A percentile compares a stretch with the other conserved stretches of the same genome.
Evolutionary conservation across 1,140 invertebrate genomes (phyloP).

Genomic region (Drosophila insularis): DNA sequence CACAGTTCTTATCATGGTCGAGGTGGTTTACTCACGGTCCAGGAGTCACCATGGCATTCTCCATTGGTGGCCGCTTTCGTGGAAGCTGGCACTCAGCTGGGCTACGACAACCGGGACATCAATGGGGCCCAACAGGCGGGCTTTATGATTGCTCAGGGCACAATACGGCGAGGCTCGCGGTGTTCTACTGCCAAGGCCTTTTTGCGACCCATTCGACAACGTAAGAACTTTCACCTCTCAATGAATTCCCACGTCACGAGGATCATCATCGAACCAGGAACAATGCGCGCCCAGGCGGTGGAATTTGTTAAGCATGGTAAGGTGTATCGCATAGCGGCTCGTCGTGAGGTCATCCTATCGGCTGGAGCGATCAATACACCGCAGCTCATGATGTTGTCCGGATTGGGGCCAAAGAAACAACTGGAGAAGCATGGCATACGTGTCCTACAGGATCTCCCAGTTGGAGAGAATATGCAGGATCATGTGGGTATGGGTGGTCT

Average conservation of each 20-base stretch:
- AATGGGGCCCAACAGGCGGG: constrained; percentile 92
- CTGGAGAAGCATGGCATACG: constrained; percentile 88
- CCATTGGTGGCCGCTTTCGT: constrained; percentile 92
- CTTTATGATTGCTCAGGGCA: constrained; percentile 95
- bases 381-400: constrained; percentile 93
- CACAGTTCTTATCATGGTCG: constrained; percentile 88
- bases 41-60: constrained; percentile 92
- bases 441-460: constrained; percentile 88
- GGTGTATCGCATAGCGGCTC: constrained; percentile 86
- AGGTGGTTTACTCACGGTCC: constrained; percentile 91
- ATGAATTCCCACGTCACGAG: constrained; percentile 90
- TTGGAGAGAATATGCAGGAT: constrained; percentile 91
- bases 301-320: constrained; percentile 89
- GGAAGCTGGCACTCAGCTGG: constrained; percentile 92
- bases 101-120: constrained; percentile 93
- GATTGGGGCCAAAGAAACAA: constrained; percentile 91
- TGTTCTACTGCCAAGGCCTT: constrained; percentile 96
- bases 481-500: constrained; percentile 92
- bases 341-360: constrained; percentile 90
- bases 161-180: constrained; percentile 91
- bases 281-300: constrained; percentile 88
- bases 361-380: constrained; percentile 91
- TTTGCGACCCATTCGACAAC: constrained; percentile 88
- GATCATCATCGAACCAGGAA: constrained; percentile 88
- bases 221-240: constrained; percentile 91